Percentiles rank a stretch among this genome's conserved stretches.
Evolutionary conservation across 2,888 invertebrate species (phyloP).

Genomic region (Chaetoderma sp.): DNA sequence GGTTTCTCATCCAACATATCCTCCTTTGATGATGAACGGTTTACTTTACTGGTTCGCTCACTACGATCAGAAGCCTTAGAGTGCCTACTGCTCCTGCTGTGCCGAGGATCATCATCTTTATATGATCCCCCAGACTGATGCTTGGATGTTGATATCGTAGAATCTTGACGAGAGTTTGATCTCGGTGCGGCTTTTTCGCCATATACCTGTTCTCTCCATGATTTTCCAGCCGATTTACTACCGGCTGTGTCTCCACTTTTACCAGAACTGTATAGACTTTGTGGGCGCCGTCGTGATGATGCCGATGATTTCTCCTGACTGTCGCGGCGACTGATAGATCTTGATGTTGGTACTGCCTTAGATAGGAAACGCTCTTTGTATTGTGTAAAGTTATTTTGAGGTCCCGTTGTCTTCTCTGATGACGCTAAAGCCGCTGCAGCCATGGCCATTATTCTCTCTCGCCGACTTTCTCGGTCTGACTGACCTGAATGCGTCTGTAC

Average conservation of each 20-base stretch:
- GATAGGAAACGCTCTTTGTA: not conserved
- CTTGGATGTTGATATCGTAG: not conserved
- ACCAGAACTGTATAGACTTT: not conserved
- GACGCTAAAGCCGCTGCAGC: not conserved
- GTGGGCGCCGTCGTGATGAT: not conserved
- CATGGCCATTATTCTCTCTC: conserved; percentile 12
- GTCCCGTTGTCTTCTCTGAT: not conserved
- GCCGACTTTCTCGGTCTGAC: conserved; percentile 42
- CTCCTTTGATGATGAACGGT: conserved; percentile 57
- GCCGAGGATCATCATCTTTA: conserved; percentile 22
- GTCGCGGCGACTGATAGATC: too few relatives aligned
- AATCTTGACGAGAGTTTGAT: not conserved
- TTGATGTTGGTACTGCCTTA: not conserved
- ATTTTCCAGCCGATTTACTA: conserved; percentile 21
- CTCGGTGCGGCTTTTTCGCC: conserved; percentile 44
- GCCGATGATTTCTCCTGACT: not conserved
- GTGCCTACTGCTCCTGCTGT: conserved; percentile 25
- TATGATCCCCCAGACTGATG: not conserved
- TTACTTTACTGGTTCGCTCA: conserved; percentile 19
- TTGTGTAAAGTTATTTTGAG: not conserved
- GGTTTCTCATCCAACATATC: conserved; percentile 54
- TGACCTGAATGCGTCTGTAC: conserved; percentile 52
- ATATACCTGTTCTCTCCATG: conserved; percentile 58
- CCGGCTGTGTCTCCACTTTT: not conserved
- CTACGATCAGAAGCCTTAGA: conserved; percentile 8